Conservation (phyloP, 2,113 vertebrate genomes). For the Brachyhypopomus gauderio region DNA sequence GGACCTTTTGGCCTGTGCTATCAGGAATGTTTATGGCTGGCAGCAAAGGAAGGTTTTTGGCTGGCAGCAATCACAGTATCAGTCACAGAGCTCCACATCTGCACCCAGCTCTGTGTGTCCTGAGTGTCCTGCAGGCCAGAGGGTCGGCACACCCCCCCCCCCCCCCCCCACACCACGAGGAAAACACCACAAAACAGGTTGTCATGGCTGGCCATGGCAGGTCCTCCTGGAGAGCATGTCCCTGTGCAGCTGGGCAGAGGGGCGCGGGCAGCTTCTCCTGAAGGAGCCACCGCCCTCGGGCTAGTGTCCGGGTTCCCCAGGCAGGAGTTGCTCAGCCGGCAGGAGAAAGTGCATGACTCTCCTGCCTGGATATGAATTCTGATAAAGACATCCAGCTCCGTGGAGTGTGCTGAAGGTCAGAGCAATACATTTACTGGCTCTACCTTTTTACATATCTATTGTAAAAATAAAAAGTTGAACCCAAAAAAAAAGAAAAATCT, state of each 20-base stretch:
- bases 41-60: slow-evolving; percentile 66
- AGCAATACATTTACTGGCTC: too few relatives aligned
- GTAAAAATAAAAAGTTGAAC: background rate
- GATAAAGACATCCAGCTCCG: background rate
- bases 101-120: slow-evolving; percentile 75
- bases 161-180: slow-evolving; percentile 68
- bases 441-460: too few relatives aligned
- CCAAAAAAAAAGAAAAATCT: background rate
- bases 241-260: slow-evolving; percentile 61
- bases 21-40: slow-evolving; percentile 64
- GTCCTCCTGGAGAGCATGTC: slow-evolving; percentile 66
- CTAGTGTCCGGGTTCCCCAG: background rate
- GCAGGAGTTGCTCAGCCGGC: background rate
- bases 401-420: too few relatives aligned
- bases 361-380: background rate
- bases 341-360: background rate
- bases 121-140: slow-evolving; percentile 68
- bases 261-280: background rate
- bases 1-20: slow-evolving; percentile 51
- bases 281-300: background rate
- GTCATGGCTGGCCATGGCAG: slow-evolving; percentile 72
- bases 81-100: slow-evolving; percentile 59
- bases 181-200: background rate
- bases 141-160: slow-evolving; percentile 70
- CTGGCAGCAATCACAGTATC: slow-evolving; percentile 60